Conservation (phyloP, 2,113 vertebrate genomes). For the Sceloporus tristichus region DNA sequence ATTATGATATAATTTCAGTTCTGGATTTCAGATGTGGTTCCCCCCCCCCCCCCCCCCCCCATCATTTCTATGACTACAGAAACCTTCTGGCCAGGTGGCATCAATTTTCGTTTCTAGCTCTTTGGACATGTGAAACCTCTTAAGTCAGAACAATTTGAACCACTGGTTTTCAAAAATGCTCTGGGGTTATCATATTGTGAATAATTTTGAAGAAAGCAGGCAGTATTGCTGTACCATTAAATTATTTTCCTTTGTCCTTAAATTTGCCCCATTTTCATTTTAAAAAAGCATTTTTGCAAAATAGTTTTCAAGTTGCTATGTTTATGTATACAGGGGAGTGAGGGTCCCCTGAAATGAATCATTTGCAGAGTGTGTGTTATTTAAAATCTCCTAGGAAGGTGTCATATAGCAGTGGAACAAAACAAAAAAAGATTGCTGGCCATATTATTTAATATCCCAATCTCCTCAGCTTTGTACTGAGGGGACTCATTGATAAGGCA, state of each 20-base stretch:
- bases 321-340: not conserved
- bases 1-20: slow-evolving; percentile 45
- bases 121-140: slow-evolving; percentile 52
- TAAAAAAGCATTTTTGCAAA: not conserved
- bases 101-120: slow-evolving; percentile 54
- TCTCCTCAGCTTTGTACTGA: not conserved
- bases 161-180: not conserved
- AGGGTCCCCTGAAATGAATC: not conserved
- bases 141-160: slow-evolving; percentile 57
- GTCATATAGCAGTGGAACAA: not conserved
- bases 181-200: slow-evolving; percentile 34
- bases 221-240: slow-evolving; percentile 11
- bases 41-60: not conserved
- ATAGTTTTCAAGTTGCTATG: not conserved
- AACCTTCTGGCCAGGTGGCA: not conserved
- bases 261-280: not conserved
- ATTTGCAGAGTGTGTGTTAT: not conserved
- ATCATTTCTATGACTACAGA: slow-evolving; percentile 54
- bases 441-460: not conserved
- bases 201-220: not conserved
- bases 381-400: not conserved
- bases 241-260: slow-evolving; percentile 30
- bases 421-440: not conserved
- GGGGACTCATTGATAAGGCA: no score
- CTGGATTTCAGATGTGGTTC: slow-evolving; percentile 37